A percentile compares a stretch with the other conserved stretches of the same genome.
These are phyloP conservation scores for Drosophila jambulina DNA, from an alignment of 1,140 invertebrate genomes.

Conservation along the genomic window DNA sequence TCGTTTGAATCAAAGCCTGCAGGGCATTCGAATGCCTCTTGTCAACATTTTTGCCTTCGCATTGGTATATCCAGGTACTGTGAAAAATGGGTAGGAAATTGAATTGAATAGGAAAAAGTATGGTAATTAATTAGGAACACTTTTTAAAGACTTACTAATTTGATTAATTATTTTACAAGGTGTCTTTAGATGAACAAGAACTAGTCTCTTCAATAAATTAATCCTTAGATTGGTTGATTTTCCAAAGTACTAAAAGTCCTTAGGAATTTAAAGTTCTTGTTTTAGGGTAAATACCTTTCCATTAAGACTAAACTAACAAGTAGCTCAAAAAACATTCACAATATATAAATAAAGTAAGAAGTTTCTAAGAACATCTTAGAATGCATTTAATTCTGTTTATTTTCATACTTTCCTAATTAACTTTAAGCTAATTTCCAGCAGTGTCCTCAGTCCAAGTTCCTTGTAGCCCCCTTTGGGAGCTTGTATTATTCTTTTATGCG, in stretches of 20 bases:
- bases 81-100: background rate
- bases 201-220: too few species aligned
- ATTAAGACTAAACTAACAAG: too few species aligned
- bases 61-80: constrained; percentile 5
- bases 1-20: constrained; percentile 60
- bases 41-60: constrained; percentile 56
- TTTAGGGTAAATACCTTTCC: too few species aligned
- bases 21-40: constrained; percentile 69
- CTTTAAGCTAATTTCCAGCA: background rate
- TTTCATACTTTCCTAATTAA: background rate
- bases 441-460: constrained; percentile 18
- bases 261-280: too few species aligned
- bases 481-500: constrained; percentile 81
- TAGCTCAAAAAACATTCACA: too few species aligned
- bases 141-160: too few species aligned
- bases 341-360: too few species aligned
- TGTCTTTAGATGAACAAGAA: too few species aligned
- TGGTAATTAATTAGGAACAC: background rate
- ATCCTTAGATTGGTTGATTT: too few species aligned
- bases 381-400: background rate
- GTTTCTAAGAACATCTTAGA: too few species aligned
- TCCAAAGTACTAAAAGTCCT: too few species aligned
- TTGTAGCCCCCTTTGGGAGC: constrained; percentile 46
- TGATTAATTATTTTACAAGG: too few species aligned
- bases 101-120: background rate